Evolutionary conservation across 1,140 invertebrate species (phyloP), one percentile per base, ranked within the genome.

Genomic region (Saccostrea echinata): DNA sequence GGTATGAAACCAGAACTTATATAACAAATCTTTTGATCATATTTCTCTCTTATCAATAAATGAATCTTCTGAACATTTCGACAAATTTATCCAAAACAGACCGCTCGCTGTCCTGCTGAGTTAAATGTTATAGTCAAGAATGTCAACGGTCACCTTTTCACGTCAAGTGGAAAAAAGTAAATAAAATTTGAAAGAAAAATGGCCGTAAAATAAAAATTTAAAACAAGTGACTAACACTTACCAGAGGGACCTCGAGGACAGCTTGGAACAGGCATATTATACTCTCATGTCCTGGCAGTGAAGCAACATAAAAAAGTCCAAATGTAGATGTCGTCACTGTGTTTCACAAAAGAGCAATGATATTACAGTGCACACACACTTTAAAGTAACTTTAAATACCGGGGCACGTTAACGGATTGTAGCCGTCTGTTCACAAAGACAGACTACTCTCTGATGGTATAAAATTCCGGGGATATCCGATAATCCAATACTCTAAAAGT

Each of bases 401-500:
- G 68, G 33, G 68, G 24, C 27, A 33, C 68, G 68, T 30, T 1
- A 27, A 76, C 24, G 68, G 68, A 30, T 76, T 76, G 9, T 0
- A 76, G 68, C 55, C 18, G 16, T n/a, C 43, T 9, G 43, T 43
- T 64, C 57, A 64, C 21, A 64, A 8, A 64, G 21, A 30, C 30
- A 16, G 24, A 30, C 68, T 27, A 27, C 68, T 76, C 68, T 76
- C 9, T 30, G 27, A 30, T 18, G 68, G 68, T 76, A 76, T 76
- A 33, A 76, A 76, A 76, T 76, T 76, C 68, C 68, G 68, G 68
- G 27, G 68, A 33, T 76, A 76, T 76, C 68, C 68, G 68, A 76
- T 33, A 76, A 76, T 76, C 68, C 68, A 76, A 76, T 76, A 76
- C 68, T 76, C 24, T 61, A 21, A 76, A 76, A 76, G 68, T 76